phyloP scores from a whole-genome alignment of 2,888 invertebrate species.

The Homarus gammarus region DNA sequence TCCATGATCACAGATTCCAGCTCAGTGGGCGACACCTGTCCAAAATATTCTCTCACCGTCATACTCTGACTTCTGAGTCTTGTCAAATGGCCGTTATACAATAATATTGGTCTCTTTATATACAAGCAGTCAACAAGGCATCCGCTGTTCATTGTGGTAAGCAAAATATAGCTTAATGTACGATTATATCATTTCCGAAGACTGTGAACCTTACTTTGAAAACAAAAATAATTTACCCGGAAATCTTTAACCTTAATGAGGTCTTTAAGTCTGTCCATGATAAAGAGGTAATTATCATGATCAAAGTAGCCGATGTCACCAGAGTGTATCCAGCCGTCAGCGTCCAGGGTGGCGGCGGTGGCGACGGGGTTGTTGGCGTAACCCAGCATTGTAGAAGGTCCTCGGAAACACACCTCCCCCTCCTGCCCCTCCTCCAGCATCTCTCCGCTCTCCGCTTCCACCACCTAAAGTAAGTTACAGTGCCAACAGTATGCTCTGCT shows the following conservation, averaged over 20 bases:
- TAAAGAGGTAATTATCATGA: constrained; percentile 34
- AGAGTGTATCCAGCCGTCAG: constrained; percentile 44
- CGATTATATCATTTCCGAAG: too few relatives aligned
- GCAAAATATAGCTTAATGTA: not conserved
- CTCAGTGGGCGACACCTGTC: constrained; percentile 27
- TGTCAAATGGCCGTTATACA: not conserved
- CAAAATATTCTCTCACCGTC: too few relatives aligned
- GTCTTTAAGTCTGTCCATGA: constrained; percentile 21
- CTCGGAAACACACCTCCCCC: constrained; percentile 87
- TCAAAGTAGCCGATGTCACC: constrained; percentile 52
- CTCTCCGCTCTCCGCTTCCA: constrained; percentile 80
- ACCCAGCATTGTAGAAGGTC: constrained; percentile 81
- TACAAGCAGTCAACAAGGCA: not conserved
- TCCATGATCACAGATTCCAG: constrained; percentile 8
- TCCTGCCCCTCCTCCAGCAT: constrained; percentile 75
- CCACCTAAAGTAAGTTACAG: too few relatives aligned
- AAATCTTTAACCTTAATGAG: constrained; percentile 43
- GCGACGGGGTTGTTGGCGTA: constrained; percentile 29
- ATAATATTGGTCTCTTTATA: not conserved
- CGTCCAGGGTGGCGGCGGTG: constrained; percentile 24
- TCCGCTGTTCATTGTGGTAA: not conserved
- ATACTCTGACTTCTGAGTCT: not conserved
- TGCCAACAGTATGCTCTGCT: not conserved
- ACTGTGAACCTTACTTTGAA: too few relatives aligned
- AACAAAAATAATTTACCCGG: too few relatives aligned